A percentile compares a stretch with the other conserved stretches of the same genome.
Conservation (phyloP, 1,140 invertebrate species). For the Leptestheria dahalacensis region DNA sequence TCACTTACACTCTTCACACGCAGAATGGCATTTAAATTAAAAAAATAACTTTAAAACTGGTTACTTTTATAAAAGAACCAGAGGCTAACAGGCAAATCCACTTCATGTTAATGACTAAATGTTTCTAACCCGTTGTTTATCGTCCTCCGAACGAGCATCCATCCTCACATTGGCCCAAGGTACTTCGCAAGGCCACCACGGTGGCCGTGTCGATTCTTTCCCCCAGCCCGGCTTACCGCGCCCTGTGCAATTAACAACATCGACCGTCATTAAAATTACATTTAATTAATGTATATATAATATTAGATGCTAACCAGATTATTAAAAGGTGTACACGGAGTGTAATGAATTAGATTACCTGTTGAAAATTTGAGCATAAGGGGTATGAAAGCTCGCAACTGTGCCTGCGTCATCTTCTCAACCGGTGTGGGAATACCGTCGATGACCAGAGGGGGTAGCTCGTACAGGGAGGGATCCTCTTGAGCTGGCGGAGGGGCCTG, state of each 20-base stretch:
- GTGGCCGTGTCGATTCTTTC: conserved; percentile 78
- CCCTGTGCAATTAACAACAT: conserved; percentile 37
- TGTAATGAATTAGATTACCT: conserved; percentile 29
- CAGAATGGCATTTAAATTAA: too few relatives aligned
- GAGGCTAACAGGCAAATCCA: too few relatives aligned
- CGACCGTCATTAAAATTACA: too few relatives aligned
- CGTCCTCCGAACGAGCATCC: conserved; percentile 88
- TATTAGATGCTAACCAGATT: too few relatives aligned
- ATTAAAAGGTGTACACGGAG: not conserved
- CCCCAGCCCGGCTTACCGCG: conserved; percentile 96
- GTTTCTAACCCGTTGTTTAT: conserved; percentile 77
- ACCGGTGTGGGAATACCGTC: conserved; percentile 95
- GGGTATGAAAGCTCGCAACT: conserved; percentile 88
- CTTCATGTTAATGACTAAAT: not conserved
- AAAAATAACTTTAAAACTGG: too few relatives aligned
- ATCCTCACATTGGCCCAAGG: conserved; percentile 96
- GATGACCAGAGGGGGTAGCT: conserved; percentile 86
- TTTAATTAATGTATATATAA: too few relatives aligned
- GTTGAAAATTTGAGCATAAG: conserved; percentile 97
- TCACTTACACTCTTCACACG: too few relatives aligned
- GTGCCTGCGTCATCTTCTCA: conserved; percentile 98
- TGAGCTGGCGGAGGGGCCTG: conserved; percentile 82
- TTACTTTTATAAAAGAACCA: too few relatives aligned
- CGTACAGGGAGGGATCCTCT: conserved; percentile 83
- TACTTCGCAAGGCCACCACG: conserved; percentile 94